These are phyloP conservation scores for Sceliomorpha sp. DNA, from an alignment of 2,888 invertebrate genomes.

Conservation along the genomic window DNA sequence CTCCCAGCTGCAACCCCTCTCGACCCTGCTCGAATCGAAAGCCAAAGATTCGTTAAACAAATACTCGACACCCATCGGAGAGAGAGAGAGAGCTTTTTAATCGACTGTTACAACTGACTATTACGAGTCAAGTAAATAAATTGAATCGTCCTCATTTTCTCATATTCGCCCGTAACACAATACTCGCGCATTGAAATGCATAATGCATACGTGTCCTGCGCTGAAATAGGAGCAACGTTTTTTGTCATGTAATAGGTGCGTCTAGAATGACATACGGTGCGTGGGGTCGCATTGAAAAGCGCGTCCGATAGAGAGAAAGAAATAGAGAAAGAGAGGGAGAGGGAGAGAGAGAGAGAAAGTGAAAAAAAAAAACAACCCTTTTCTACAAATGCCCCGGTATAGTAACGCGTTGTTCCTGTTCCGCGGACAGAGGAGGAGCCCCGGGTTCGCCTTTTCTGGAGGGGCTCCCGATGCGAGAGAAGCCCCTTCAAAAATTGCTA, in stretches of 20 bases:
- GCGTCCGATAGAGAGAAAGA: constrained; percentile 43
- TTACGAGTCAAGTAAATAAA: constrained; percentile 10
- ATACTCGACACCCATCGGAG: constrained; percentile 24
- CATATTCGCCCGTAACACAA: constrained; percentile 44
- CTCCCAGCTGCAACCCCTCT: too few species aligned
- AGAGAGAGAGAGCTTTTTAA: too few species aligned
- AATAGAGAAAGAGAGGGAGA: constrained; percentile 44
- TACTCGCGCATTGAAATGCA: constrained; percentile 34
- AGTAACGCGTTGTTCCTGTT: constrained; percentile 59
- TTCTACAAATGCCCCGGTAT: constrained; percentile 55
- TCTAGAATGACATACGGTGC: constrained; percentile 67
- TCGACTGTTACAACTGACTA: constrained; percentile 37
- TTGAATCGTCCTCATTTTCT: constrained; percentile 25
- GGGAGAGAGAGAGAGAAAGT: constrained; percentile 53
- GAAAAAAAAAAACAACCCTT: constrained; percentile 63
- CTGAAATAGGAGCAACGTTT: constrained; percentile 44
- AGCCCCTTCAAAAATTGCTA: constrained; percentile 71
- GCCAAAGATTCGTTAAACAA: too few species aligned
- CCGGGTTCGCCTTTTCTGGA: constrained; percentile 62
- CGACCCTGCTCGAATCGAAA: too few species aligned
- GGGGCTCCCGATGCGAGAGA: constrained; percentile 56
- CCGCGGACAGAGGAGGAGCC: constrained; percentile 50
- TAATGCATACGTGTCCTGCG: constrained; percentile 34
- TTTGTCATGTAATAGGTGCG: constrained; percentile 40
- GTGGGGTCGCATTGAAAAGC: constrained; percentile 52